These are phyloP conservation scores for Hemiscyllium ocellatum DNA, from an alignment of 2,113 vertebrate genomes.

Conservation along the genomic window DNA sequence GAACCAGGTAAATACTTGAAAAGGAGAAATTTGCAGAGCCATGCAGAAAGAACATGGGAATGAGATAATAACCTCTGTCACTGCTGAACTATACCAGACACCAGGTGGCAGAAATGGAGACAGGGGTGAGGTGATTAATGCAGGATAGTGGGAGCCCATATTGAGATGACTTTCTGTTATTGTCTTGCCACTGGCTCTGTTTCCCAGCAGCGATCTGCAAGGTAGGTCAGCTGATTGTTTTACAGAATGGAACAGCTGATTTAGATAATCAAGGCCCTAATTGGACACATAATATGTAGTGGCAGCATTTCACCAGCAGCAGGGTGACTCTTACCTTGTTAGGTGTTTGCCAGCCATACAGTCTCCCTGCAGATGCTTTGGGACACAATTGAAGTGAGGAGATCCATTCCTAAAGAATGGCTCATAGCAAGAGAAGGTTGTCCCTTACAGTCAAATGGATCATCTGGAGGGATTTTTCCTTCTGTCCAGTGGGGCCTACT, in stretches of 20 bases:
- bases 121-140: no score
- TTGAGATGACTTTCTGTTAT: no score
- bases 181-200: no score
- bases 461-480: background rate
- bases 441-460: background rate
- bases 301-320: background rate
- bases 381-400: no score
- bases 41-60: background rate
- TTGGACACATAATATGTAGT: background rate
- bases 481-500: background rate
- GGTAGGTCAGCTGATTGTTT: no score
- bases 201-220: no score
- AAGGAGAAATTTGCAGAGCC: background rate
- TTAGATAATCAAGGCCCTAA: background rate
- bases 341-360: no score
- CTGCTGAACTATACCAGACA: no score
- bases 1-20: background rate
- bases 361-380: no score
- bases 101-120: background rate
- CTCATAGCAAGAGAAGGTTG: background rate
- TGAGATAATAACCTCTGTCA: background rate
- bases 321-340: no score
- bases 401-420: background rate
- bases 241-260: background rate
- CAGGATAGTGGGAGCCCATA: no score